A percentile compares a stretch with the other conserved stretches of the same genome.
These are phyloP conservation scores for Cistogaster globosa DNA, from an alignment of 2,888 invertebrate genomes.

Conservation along the genomic window DNA sequence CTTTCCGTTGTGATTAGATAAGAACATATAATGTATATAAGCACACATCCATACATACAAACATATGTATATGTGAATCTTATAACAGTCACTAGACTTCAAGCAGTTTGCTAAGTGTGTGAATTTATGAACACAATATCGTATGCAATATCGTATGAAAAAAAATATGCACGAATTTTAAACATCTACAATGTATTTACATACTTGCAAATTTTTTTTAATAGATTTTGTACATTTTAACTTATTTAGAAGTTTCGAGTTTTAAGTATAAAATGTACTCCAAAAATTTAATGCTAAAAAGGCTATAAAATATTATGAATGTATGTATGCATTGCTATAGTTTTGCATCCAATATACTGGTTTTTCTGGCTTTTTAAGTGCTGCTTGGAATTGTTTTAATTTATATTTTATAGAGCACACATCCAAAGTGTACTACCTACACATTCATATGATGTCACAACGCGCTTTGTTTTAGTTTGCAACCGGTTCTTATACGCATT, in stretches of 20 bases:
- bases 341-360: slow-evolving; percentile 25
- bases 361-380: slow-evolving; percentile 22
- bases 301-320: not conserved
- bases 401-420: slow-evolving; percentile 5
- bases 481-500: slow-evolving; percentile 51
- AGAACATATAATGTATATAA: slow-evolving; percentile 1
- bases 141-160: no score
- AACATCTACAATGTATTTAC: not conserved
- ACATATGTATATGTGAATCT: no score
- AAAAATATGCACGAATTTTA: not conserved
- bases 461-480: slow-evolving; percentile 38
- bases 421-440: slow-evolving; percentile 36
- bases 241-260: no score
- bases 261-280: no score
- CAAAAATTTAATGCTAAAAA: not conserved
- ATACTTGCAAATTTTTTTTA: no score
- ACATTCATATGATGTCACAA: slow-evolving; percentile 54
- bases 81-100: slow-evolving; percentile 6
- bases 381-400: not conserved
- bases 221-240: no score
- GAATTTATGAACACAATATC: slow-evolving; percentile 7
- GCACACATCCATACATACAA: no score
- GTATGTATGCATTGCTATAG: not conserved
- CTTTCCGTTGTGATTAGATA: slow-evolving; percentile 68
- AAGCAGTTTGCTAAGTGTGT: slow-evolving; percentile 3